Conservation (phyloP, 2,797 vertebrate species). For the Momotus momota region DNA sequence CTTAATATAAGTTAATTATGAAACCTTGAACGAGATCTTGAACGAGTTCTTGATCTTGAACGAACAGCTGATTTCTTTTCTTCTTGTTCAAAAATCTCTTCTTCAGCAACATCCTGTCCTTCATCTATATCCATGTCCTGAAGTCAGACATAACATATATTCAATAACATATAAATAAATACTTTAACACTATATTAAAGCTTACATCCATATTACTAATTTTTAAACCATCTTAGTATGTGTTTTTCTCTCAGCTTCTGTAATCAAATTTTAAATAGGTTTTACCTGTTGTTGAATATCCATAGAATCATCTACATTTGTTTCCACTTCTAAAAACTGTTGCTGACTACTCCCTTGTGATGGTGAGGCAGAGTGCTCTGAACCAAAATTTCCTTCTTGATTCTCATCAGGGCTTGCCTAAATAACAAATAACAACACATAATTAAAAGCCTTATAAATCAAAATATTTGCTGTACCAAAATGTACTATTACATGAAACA, state of each 20-base stretch:
- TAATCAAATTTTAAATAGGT: neutral
- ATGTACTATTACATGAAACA: neutral
- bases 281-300: slow-evolving; percentile 96
- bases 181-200: neutral
- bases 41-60: slow-evolving; percentile 92
- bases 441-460: neutral
- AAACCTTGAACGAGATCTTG: slow-evolving; percentile 95
- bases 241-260: neutral
- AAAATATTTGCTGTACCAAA: neutral
- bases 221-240: neutral
- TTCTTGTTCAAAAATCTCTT: slow-evolving; percentile 92
- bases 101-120: slow-evolving; percentile 91
- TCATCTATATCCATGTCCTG: slow-evolving; percentile 99
- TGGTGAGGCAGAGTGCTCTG: slow-evolving; percentile 87
- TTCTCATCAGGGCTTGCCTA: slow-evolving; percentile 90
- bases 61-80: slow-evolving; percentile 89
- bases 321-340: slow-evolving; percentile 88
- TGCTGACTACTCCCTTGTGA: slow-evolving; percentile 91
- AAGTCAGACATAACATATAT: slow-evolving; percentile 1
- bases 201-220: neutral
- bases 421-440: neutral
- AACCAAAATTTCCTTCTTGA: slow-evolving; percentile 91
- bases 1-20: neutral
- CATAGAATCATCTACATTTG: slow-evolving; percentile 92
- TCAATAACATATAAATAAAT: neutral